Evolutionary conservation across 2,888 invertebrate species (phyloP), one percentile per base, ranked within the genome.

Genomic region (Tetramorium bicarinatum): DNA sequence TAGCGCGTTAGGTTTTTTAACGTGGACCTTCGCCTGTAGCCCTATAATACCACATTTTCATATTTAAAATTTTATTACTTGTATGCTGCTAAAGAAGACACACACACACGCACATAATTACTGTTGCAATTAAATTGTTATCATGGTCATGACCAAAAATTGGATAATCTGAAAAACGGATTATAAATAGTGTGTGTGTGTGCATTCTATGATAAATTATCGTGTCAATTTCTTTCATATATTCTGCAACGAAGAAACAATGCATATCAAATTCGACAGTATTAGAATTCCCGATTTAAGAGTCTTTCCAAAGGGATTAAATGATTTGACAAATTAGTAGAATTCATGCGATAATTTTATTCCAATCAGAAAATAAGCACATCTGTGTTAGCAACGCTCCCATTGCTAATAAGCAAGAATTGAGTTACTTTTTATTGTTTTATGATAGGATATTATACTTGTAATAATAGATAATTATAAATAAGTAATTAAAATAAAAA

Each of bases 121-220:
- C 6, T 18, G n/a, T 25, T 41, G 44, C 21, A 8, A 11, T 59
- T 29, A n/a, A 61, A 54, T 71, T 9, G 64, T 83, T 72, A 84
- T 81, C 81, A 84, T 41, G 67, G 66, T 25, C 75, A 82, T 34
- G n/a, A n/a, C n/a, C n/a, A 75, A 83, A 2, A 41, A 3, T 21
- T 54, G 0, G 11, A 8, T 59, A 62, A 88, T 69, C 90, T 89
- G 90, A 80, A 89, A 88, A 79, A 88, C 25, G 88, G 77, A 90
- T 82, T 44, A 86, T 72, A 47, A 87, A 62, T 83, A 38, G n/a
- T n/a, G 64, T 89, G 71, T 71, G 69, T 86, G 74, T 49, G 52
- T 83, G 61, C 41, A 59, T 66, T 21, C 9, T 38, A 21, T 11
- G 21, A 11, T 62, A 15, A 49, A 52, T 21, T 18, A 13, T 25